phyloP scores from a whole-genome alignment of 2,113 vertebrate genomes.

The Salvator merianae region DNA sequence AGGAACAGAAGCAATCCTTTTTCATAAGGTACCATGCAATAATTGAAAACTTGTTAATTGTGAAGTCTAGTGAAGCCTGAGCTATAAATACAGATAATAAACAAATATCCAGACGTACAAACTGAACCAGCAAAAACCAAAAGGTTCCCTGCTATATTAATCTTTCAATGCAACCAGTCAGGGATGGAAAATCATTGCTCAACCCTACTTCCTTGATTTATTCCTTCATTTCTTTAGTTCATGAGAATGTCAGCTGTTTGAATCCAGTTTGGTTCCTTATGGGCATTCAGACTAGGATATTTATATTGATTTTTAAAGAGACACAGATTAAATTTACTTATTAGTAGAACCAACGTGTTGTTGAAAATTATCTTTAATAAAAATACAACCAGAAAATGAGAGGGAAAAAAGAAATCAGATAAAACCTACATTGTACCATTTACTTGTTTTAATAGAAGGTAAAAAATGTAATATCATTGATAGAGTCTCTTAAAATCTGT shows the following conservation, averaged over 20 bases:
- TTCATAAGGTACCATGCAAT: no score
- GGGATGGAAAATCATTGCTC: slow-evolving; percentile 37
- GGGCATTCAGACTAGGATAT: slow-evolving; percentile 36
- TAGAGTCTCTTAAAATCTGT: slow-evolving; percentile 21
- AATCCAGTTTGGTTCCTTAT: slow-evolving; percentile 46
- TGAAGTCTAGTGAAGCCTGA: no score
- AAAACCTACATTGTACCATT: background rate
- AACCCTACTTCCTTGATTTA: slow-evolving; percentile 44
- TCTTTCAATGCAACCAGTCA: slow-evolving; percentile 39
- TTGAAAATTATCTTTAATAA: slow-evolving; percentile 7
- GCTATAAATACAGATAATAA: no score
- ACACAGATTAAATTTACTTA: slow-evolving; percentile 47
- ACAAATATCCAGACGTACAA: no score
- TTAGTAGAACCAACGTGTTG: slow-evolving; percentile 27
- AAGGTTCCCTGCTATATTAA: background rate
- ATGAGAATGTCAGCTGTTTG: slow-evolving; percentile 41
- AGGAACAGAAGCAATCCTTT: no score
- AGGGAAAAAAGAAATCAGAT: background rate
- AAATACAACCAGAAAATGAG: background rate
- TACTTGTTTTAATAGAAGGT: slow-evolving; percentile 19
- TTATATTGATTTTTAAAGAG: slow-evolving; percentile 31
- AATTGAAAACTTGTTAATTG: no score
- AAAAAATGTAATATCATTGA: slow-evolving; percentile 16
- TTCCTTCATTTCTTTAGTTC: slow-evolving; percentile 52
- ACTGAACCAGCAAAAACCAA: background rate